Evolutionary conservation across 2,113 vertebrate genomes (phyloP).

Genomic region (Laticauda laticaudata): DNA sequence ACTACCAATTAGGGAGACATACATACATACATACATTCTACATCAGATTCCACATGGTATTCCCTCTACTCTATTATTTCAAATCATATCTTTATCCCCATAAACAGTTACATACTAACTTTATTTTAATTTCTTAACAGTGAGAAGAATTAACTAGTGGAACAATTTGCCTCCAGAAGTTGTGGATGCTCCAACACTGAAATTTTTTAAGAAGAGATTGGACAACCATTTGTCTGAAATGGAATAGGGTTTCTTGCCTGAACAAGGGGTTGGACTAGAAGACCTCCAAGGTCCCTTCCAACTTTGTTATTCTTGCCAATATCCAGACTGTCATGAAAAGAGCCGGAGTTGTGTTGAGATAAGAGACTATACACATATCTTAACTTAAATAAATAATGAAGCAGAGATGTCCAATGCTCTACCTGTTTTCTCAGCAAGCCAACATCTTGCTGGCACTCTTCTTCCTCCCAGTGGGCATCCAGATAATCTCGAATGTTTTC

Average conservation of each 20-base stretch:
- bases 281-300: not conserved
- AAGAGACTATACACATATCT: not conserved
- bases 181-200: too few species aligned
- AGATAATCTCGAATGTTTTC: conserved; percentile 90
- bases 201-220: too few species aligned
- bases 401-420: not conserved
- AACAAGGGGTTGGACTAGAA: not conserved
- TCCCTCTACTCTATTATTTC: too few species aligned
- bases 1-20: too few species aligned
- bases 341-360: not conserved
- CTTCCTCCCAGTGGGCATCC: conserved; percentile 89
- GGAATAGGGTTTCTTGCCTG: not conserved
- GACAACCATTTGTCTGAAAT: too few species aligned
- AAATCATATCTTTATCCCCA: too few species aligned
- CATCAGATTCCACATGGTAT: too few species aligned
- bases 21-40: too few species aligned
- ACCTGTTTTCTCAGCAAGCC: conserved; percentile 94
- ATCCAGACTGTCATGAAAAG: not conserved
- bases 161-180: too few species aligned
- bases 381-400: not conserved
- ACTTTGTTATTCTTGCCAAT: not conserved
- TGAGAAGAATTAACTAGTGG: too few species aligned
- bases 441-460: conserved; percentile 92
- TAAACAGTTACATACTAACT: too few species aligned
- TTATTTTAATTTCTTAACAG: too few species aligned